phyloP scores from a whole-genome alignment of 2,797 vertebrate genomes.

The Hydrophis major region DNA sequence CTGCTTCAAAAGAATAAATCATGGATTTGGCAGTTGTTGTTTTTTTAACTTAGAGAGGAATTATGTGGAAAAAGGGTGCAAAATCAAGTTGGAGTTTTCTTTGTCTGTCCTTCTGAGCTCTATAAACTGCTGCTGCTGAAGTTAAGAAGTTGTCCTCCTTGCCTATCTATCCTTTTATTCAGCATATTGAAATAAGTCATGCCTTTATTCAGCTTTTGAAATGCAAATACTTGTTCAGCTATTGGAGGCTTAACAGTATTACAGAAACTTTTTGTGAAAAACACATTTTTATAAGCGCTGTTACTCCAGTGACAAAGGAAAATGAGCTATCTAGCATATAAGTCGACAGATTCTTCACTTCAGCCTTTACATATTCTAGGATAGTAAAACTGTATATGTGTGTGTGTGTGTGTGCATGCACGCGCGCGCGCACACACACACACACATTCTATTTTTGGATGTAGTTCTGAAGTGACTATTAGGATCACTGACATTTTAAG shows the following conservation, averaged over 20 bases:
- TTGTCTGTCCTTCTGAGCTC: background rate
- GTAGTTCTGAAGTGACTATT: background rate
- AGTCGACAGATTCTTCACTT: background rate
- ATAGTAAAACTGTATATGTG: background rate
- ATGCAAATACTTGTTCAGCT: conserved; percentile 5
- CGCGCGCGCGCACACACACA: background rate
- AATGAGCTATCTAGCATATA: conserved; percentile 12
- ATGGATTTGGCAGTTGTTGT: background rate
- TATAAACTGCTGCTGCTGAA: conserved; percentile 16
- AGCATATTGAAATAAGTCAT: background rate
- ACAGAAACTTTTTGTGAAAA: background rate
- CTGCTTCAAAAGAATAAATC: background rate
- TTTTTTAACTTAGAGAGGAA: background rate
- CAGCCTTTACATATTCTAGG: background rate
- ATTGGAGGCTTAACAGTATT: conserved; percentile 3
- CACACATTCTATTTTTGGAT: background rate
- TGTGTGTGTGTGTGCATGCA: too few species aligned
- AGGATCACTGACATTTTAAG: background rate
- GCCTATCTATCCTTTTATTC: background rate
- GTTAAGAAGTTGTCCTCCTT: conserved; percentile 3
- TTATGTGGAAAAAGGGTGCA: background rate
- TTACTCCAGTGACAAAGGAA: conserved; percentile 29
- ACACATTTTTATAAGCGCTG: conserved; percentile 24
- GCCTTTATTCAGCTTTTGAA: conserved; percentile 8
- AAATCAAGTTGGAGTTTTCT: background rate